Evolutionary conservation across 2,113 vertebrate species (phyloP).

Genomic region (Erpornis zantholeuca): DNA sequence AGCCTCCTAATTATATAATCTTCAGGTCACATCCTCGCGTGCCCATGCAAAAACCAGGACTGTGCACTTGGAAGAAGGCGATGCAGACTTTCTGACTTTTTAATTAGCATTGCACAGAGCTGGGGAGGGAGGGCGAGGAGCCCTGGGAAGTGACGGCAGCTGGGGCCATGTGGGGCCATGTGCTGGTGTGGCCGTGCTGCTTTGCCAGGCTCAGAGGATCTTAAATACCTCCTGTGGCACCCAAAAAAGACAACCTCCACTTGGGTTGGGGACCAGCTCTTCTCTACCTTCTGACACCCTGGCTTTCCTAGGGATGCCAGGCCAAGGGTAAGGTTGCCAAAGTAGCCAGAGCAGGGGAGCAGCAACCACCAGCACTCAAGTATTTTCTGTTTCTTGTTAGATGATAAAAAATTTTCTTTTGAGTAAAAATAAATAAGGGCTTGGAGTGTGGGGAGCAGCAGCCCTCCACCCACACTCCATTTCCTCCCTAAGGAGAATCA

Average conservation of each 20-base stretch:
- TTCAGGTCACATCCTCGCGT: conserved; percentile 68
- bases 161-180: neutral
- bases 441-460: neutral
- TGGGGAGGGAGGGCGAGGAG: neutral
- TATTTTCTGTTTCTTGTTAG: neutral
- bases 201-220: neutral
- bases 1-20: conserved; percentile 77
- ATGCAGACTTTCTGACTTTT: neutral
- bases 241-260: neutral
- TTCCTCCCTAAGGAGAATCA: neutral
- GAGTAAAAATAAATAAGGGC: neutral
- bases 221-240: neutral
- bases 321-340: neutral
- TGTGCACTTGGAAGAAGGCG: conserved; percentile 25
- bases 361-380: neutral
- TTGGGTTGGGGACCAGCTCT: neutral
- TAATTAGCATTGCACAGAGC: conserved; percentile 7
- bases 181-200: neutral
- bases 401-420: neutral
- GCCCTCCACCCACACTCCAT: neutral
- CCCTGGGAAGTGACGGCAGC: neutral
- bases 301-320: neutral
- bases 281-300: neutral
- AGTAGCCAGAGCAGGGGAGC: neutral
- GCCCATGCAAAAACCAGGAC: conserved; percentile 64